These are phyloP conservation scores for Pterobdella sp. DNA, from an alignment of 2,888 invertebrate genomes.

Conservation along the genomic window DNA sequence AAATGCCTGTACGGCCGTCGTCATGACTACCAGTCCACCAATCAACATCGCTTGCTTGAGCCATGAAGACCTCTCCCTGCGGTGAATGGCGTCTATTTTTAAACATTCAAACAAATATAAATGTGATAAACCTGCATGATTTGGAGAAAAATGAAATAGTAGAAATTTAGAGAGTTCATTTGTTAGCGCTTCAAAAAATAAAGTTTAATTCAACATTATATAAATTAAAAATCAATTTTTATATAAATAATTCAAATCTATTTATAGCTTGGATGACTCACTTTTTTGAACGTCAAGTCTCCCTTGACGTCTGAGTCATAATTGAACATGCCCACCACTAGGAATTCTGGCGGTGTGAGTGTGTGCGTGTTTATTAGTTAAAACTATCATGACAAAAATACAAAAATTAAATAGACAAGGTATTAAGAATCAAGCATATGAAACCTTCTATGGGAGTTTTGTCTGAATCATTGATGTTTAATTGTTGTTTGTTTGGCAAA, in stretches of 20 bases:
- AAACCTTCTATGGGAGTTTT: not conserved
- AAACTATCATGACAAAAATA: not conserved
- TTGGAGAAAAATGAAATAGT: too few species aligned
- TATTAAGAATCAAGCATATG: not conserved
- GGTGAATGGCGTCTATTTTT: too few species aligned
- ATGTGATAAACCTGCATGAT: too few species aligned
- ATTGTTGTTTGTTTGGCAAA: not conserved
- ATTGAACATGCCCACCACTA: slow-evolving; percentile 44
- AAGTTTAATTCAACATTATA: not conserved
- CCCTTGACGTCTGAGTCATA: slow-evolving; percentile 63
- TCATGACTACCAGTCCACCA: slow-evolving; percentile 96
- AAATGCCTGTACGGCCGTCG: slow-evolving; percentile 70
- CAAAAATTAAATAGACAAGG: not conserved
- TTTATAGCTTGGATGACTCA: not conserved
- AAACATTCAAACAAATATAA: too few species aligned
- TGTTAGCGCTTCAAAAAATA: too few species aligned
- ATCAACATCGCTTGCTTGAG: slow-evolving; percentile 82
- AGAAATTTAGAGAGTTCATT: too few species aligned
- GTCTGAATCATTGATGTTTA: not conserved
- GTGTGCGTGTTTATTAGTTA: too few species aligned
- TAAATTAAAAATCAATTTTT: not conserved
- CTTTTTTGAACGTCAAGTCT: slow-evolving; percentile 73
- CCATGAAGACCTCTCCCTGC: slow-evolving; percentile 73
- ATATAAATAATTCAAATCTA: not conserved
- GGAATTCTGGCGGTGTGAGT: slow-evolving; percentile 18